Percentiles rank a stretch among this genome's conserved stretches.
Conservation (phyloP, 2,888 invertebrate genomes). For the Ceramica pisi region DNA sequence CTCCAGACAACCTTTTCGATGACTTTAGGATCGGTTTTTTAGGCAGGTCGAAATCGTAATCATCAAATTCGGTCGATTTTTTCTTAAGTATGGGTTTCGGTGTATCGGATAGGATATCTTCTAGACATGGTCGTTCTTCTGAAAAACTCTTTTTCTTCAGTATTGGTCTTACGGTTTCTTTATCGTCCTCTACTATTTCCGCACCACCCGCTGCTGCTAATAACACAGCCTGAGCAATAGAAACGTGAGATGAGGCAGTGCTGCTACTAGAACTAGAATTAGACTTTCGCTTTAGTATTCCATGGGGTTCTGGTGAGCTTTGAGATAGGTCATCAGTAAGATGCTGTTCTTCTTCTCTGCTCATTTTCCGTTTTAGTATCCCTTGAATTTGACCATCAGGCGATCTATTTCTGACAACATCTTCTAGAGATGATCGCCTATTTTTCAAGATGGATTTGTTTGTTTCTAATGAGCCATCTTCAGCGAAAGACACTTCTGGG, state of each 20-base stretch:
- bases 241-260: constrained; percentile 92
- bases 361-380: constrained; percentile 93
- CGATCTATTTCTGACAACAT: constrained; percentile 92
- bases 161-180: constrained; percentile 93
- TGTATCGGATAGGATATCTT: constrained; percentile 84
- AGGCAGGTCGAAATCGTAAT: constrained; percentile 93
- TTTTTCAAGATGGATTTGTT: constrained; percentile 93
- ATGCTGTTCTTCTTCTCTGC: constrained; percentile 92
- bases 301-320: constrained; percentile 93
- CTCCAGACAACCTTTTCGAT: constrained; percentile 92
- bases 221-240: constrained; percentile 93
- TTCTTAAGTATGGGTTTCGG: constrained; percentile 96
- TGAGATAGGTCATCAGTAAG: constrained; percentile 92
- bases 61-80: constrained; percentile 95
- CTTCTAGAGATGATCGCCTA: constrained; percentile 93
- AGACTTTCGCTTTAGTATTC: constrained; percentile 95
- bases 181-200: constrained; percentile 89
- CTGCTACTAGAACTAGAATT: constrained; percentile 93
- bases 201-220: constrained; percentile 92
- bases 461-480: constrained; percentile 90
- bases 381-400: constrained; percentile 92
- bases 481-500: constrained; percentile 92
- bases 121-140: constrained; percentile 92
- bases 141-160: constrained; percentile 95
- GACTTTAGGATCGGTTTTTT: constrained; percentile 95